Evolutionary conservation across 2,113 vertebrate genomes (phyloP), one percentile per base, ranked within the genome.

Genomic region (Cranoglanis bouderius): DNA sequence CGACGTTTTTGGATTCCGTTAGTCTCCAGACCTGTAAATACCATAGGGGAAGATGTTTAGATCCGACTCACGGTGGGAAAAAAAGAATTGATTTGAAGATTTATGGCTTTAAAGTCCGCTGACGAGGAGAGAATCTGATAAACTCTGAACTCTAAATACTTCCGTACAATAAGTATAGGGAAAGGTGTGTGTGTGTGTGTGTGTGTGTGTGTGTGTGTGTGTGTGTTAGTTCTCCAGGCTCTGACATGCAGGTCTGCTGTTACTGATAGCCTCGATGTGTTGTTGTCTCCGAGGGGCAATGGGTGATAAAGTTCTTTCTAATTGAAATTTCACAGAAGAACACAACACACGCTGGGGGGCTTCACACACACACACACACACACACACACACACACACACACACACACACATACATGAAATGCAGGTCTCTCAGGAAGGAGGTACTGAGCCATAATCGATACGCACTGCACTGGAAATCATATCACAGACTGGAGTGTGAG

Each of bases 201-300:
- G 38, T 87, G 67, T 84, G 70, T 88, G 51, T 85, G 57, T 85
- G 74, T 80, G 81, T 85, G 85, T 85, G 77, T 63, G 74, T 61
- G 51, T 43, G 29, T 43, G 32, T 49, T 24, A 55, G 70, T 89
- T 84, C 85, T 77, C 88, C 88, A 78, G 75, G 85, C 88, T 90
- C 92, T 94, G 94, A 94, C 92, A 94, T 92, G 93, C 93, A 92
- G 85, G 91, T 87, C 92, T 91, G 92, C 94, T 93, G 92, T 93
- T 93, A 93, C 92, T 93, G 93, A 95, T 92, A 94, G 92, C 93
- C 92, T 61, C 90, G 94, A 95, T 94, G 93, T 94, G 94, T 93
- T 90, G 85, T 87, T 61, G 92, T 93, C 94, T 92, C 92, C 13
- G 6, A 92, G 92, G 93, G 92, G 72, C 92, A 91, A 89, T 93